phyloP scores from a whole-genome alignment of 2,797 vertebrate species.

The Menidia menidia region DNA sequence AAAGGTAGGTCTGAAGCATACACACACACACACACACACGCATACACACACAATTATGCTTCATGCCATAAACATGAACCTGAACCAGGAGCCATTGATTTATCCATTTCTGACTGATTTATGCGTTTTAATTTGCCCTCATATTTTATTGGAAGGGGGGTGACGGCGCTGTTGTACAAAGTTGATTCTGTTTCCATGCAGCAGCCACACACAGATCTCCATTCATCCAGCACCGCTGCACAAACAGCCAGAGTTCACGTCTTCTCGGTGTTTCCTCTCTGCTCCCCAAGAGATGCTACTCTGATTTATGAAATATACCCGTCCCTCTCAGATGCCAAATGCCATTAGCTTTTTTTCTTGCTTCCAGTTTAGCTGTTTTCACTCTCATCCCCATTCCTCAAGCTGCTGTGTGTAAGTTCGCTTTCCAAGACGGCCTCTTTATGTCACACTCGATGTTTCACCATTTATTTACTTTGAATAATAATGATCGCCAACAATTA shows the following conservation, averaged over 20 bases:
- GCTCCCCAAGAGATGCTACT: slow-evolving; percentile 42
- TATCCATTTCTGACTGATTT: slow-evolving; percentile 56
- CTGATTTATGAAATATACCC: slow-evolving; percentile 23
- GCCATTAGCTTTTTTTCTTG: slow-evolving; percentile 6
- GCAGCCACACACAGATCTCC: slow-evolving; percentile 5
- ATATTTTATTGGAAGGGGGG: slow-evolving; percentile 28
- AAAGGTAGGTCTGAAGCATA: slow-evolving; percentile 8
- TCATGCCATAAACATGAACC: slow-evolving; percentile 26
- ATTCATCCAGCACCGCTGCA: slow-evolving; percentile 12
- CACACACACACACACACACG: background rate
- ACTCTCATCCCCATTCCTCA: background rate
- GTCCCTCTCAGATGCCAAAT: background rate
- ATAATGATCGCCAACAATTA: too few species aligned
- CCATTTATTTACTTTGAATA: too few species aligned
- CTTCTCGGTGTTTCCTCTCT: background rate
- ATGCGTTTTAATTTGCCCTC: slow-evolving; percentile 61
- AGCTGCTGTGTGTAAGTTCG: background rate
- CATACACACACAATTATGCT: slow-evolving; percentile 6
- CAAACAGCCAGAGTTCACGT: slow-evolving; percentile 31
- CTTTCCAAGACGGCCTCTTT: background rate
- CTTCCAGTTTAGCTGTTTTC: background rate
- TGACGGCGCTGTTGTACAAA: slow-evolving; percentile 22
- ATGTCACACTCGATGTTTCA: too few species aligned
- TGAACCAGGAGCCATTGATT: slow-evolving; percentile 48
- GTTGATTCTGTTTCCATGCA: slow-evolving; percentile 45